phyloP scores from a whole-genome alignment of 1,140 invertebrate species.

The Calephelis virginiensis region DNA sequence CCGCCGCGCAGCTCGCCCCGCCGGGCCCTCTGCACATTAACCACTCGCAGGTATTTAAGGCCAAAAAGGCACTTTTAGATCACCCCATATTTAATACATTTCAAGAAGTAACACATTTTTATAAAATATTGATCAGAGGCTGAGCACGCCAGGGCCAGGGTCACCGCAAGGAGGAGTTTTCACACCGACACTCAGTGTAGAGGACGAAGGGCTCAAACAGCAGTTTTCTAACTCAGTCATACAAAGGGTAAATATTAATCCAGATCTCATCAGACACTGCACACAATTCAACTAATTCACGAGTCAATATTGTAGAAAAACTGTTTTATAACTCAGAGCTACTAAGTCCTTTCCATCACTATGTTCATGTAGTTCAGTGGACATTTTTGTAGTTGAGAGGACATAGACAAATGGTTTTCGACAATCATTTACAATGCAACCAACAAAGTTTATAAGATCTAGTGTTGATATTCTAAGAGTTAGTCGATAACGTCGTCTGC shows the following conservation, averaged over 20 bases:
- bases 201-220: conserved; percentile 72
- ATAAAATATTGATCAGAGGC: conserved; percentile 38
- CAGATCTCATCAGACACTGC: conserved; percentile 18
- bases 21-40: conserved; percentile 54
- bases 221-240: conserved; percentile 70
- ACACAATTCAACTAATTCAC: neutral
- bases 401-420: too few relatives aligned
- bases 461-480: too few relatives aligned
- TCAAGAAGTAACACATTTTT: too few relatives aligned
- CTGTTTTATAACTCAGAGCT: conserved; percentile 10
- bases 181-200: conserved; percentile 61
- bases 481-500: too few relatives aligned
- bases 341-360: neutral
- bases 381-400: too few relatives aligned
- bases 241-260: conserved; percentile 64
- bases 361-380: neutral
- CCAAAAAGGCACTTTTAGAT: neutral
- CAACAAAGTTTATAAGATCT: too few relatives aligned
- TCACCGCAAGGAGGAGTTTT: conserved; percentile 66
- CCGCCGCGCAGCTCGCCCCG: conserved; percentile 60
- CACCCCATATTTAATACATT: neutral
- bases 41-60: conserved; percentile 59
- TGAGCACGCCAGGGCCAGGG: conserved; percentile 64
- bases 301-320: neutral
- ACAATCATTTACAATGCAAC: too few relatives aligned